These are phyloP conservation scores for Trypoxylon attenuatum DNA, from an alignment of 2,888 invertebrate species.

Conservation along the genomic window DNA sequence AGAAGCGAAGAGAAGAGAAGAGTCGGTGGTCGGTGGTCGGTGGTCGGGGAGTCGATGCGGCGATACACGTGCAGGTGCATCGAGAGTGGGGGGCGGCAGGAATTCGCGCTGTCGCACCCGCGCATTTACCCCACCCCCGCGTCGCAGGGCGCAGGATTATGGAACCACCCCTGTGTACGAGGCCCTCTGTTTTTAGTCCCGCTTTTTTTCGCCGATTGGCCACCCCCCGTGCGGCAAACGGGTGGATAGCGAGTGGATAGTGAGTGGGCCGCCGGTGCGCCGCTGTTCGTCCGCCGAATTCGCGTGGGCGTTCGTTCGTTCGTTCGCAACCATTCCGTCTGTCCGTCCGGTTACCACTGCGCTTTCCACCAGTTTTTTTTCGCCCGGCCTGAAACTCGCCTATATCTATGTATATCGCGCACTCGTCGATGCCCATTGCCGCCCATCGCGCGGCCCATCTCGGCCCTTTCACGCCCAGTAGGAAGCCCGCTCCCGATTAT, in stretches of 20 bases:
- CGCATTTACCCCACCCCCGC: constrained; percentile 67
- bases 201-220: constrained; percentile 69
- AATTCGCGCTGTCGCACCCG: constrained; percentile 67
- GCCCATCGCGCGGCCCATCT: not conserved
- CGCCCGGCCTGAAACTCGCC: constrained; percentile 25
- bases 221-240: constrained; percentile 44
- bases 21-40: constrained; percentile 43
- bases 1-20: not conserved
- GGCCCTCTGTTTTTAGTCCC: constrained; percentile 65
- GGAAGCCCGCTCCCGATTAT: not conserved
- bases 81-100: constrained; percentile 53
- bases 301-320: constrained; percentile 56
- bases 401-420: too few species aligned
- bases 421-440: constrained; percentile 4
- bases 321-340: constrained; percentile 35
- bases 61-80: constrained; percentile 63
- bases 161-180: constrained; percentile 67
- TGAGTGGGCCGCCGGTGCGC: constrained; percentile 51
- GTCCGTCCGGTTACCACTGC: constrained; percentile 39
- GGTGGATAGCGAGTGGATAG: too few species aligned
- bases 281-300: constrained; percentile 57
- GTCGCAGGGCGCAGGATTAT: constrained; percentile 66
- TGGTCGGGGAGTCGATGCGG: constrained; percentile 53
- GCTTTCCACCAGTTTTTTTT: constrained; percentile 26
- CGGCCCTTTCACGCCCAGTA: not conserved